Percentiles rank a stretch among this genome's conserved stretches.
phyloP scores from a whole-genome alignment of 2,888 invertebrate species.

The Trachelus troglodyta region DNA sequence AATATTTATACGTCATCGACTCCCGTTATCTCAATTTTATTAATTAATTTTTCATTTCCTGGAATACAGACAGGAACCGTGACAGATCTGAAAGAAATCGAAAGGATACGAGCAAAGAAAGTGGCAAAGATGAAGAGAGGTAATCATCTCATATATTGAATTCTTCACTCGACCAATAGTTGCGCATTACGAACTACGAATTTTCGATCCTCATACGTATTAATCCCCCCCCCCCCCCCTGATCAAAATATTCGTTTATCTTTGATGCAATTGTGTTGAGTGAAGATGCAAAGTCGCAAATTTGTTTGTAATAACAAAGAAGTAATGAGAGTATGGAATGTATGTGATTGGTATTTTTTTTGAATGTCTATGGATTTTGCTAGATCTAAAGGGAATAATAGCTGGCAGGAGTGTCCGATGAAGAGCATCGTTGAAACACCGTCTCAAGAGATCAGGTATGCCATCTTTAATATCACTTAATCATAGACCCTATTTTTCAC shows the following conservation, averaged over 20 bases:
- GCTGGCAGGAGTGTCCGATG: constrained; percentile 49
- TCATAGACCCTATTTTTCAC: not conserved
- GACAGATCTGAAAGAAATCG: constrained; percentile 58
- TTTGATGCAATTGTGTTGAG: not conserved
- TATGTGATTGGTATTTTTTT: constrained; percentile 16
- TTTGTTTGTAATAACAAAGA: not conserved
- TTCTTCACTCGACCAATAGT: not conserved
- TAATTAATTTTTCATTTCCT: constrained; percentile 26
- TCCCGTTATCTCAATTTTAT: not conserved
- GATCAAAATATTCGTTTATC: not conserved
- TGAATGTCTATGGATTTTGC: constrained; percentile 49
- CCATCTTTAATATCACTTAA: constrained; percentile 14
- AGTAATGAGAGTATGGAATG: not conserved
- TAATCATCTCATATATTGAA: constrained; percentile 35
- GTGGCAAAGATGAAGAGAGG: constrained; percentile 58
- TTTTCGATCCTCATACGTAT: not conserved
- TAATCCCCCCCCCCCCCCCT: not conserved
- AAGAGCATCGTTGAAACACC: constrained; percentile 43
- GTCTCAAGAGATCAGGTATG: constrained; percentile 55
- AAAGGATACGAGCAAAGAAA: constrained; percentile 55
- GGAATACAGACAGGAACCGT: constrained; percentile 52
- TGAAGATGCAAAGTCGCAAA: not conserved
- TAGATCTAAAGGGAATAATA: constrained; percentile 61
- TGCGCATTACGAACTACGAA: not conserved
- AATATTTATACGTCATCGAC: not conserved